A percentile compares a stretch with the other conserved stretches of the same genome.
These are phyloP conservation scores for Agelastica alni DNA, from an alignment of 2,888 invertebrate genomes.

Conservation along the genomic window DNA sequence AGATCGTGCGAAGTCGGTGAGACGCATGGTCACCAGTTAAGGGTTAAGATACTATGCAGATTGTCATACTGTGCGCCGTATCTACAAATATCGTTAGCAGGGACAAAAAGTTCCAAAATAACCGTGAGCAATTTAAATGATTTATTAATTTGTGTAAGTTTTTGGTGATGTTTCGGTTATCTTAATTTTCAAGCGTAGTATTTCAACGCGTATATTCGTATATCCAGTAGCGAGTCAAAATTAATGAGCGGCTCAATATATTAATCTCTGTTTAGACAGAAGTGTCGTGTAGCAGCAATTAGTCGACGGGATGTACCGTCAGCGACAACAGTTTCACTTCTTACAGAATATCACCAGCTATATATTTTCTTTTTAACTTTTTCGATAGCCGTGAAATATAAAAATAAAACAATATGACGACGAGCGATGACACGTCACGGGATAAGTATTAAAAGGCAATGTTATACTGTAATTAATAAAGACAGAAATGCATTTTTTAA, in stretches of 20 bases:
- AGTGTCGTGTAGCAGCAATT: constrained; percentile 54
- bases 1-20: too few relatives aligned
- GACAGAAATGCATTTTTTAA: background rate
- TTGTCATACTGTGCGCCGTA: too few relatives aligned
- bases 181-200: constrained; percentile 29
- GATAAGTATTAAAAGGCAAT: background rate
- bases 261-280: constrained; percentile 54
- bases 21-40: too few relatives aligned
- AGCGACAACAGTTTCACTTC: constrained; percentile 35
- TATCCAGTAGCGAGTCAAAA: constrained; percentile 32
- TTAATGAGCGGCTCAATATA: constrained; percentile 48
- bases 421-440: constrained; percentile 10
- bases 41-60: too few relatives aligned
- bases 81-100: too few relatives aligned
- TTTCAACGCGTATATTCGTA: constrained; percentile 29
- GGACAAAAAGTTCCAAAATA: too few relatives aligned
- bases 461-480: background rate
- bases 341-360: constrained; percentile 13
- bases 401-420: too few relatives aligned
- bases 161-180: constrained; percentile 13
- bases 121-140: constrained; percentile 1
- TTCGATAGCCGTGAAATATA: constrained; percentile 20
- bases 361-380: constrained; percentile 14
- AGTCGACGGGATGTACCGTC: constrained; percentile 52
- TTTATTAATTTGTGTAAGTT: constrained; percentile 8